phyloP scores from a whole-genome alignment of 2,888 invertebrate species.

The Drosophila neutralis region DNA sequence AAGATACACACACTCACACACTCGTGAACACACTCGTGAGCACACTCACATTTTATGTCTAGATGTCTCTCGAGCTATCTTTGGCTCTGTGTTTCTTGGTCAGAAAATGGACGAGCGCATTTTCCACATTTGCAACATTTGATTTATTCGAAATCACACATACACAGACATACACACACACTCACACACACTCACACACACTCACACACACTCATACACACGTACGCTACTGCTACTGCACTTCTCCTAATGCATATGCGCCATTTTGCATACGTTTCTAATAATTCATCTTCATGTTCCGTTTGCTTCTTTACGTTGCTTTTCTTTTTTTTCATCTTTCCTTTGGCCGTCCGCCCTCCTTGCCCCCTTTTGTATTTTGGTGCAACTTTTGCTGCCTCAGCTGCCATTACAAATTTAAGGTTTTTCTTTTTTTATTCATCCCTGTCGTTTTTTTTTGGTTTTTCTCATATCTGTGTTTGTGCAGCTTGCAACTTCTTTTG shows the following conservation, averaged over 20 bases:
- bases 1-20: slow-evolving; percentile 12
- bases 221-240: slow-evolving; percentile 10
- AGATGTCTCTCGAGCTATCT: slow-evolving; percentile 17
- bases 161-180: slow-evolving; percentile 6
- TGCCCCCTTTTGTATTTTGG: slow-evolving; percentile 22
- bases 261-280: slow-evolving; percentile 74
- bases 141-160: slow-evolving; percentile 55
- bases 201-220: slow-evolving; percentile 1
- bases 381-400: slow-evolving; percentile 72
- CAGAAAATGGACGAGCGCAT: slow-evolving; percentile 53
- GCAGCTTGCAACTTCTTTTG: slow-evolving; percentile 51
- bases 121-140: slow-evolving; percentile 60
- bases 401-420: slow-evolving; percentile 68
- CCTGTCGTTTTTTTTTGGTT: slow-evolving; percentile 1
- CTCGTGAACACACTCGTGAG: not conserved
- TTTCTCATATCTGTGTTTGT: slow-evolving; percentile 63
- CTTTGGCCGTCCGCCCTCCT: not conserved
- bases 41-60: not conserved
- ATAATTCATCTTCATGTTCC: slow-evolving; percentile 69
- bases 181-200: not conserved
- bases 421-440: slow-evolving; percentile 5
- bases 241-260: slow-evolving; percentile 66
- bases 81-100: slow-evolving; percentile 48
- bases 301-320: slow-evolving; percentile 11
- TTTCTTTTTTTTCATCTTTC: slow-evolving; percentile 2